Base-by-base conservation (phyloP, 2,888 invertebrate genomes). In the Taphrorychus bicolor region DNA sequence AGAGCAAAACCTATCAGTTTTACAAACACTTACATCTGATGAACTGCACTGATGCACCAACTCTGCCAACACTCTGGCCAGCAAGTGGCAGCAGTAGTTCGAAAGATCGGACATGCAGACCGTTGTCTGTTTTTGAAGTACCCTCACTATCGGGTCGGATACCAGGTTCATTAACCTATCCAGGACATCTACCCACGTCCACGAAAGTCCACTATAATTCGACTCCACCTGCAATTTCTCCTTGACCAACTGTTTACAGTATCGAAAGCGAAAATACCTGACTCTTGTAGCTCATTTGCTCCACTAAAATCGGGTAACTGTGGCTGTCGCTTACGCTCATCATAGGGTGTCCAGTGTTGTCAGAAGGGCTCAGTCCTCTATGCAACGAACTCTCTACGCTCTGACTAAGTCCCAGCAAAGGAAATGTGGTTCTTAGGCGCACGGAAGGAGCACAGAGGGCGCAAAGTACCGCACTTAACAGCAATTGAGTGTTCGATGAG, bases 41-140 rank as follows among this genome's bases (percentile, higher is more conserved):
- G 91, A 87, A 59, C 88, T 90, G 16, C 92, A 91, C 74, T 91
- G 91, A 74, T 91, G 89, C 0, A 92, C 91, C 69, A 97, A 86
- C 83, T 97, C 97, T 1, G 94, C 94, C 45, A 97, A 87, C 0
- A 97, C 90, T 60, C 95, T 87, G 0, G 93, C 92, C 66, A 93
- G 80, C 17, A 94, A 83, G 79, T 93, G 91, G 77, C 92, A 93
- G 76, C 92, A 92, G 79, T 86, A 87, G 66, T 77, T 77, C 0
- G 82, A 80, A 5, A 83, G 70, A 21, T 79, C 80, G 7, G 78
- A 72, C 52, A 73, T 66, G 5, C 74, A 65, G 1, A 82, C 77
- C 1, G 81, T 78, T 57, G 81, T 81, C 68, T 84, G 83, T 59
- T 84, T 82, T 54, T 83, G 80, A 57, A 88, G 78, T n/a, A 83